phyloP scores from a whole-genome alignment of 2,797 vertebrate species.

The Apodemus agrarius region DNA sequence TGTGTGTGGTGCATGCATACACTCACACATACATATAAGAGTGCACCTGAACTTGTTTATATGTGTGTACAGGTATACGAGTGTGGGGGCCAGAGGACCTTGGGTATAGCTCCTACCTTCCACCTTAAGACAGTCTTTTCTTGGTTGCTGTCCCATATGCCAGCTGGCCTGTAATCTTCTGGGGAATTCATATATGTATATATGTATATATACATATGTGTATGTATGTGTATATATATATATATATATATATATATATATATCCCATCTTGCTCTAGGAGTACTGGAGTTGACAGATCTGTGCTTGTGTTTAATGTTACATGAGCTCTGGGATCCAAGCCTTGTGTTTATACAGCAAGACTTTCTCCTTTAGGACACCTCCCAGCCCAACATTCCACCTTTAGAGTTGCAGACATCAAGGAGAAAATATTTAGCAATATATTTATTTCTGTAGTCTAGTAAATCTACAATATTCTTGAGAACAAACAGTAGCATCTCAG shows the following conservation, averaged over 20 bases:
- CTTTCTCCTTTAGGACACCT: neutral
- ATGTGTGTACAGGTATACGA: neutral
- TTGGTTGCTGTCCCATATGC: neutral
- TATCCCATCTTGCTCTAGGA: neutral
- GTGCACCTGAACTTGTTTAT: neutral
- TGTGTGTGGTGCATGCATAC: neutral
- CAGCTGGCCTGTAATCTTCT: neutral
- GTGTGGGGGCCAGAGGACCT: neutral
- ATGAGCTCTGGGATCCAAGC: neutral
- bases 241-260: neutral
- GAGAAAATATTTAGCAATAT: constrained; percentile 8
- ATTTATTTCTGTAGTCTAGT: neutral
- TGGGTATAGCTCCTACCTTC: neutral
- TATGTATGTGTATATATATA: no score
- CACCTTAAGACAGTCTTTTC: neutral
- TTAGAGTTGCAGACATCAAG: neutral
- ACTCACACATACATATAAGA: neutral
- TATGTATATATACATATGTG: no score
- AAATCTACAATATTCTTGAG: neutral
- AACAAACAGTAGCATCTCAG: neutral
- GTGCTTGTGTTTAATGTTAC: neutral
- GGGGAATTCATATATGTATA: no score
- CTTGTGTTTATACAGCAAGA: neutral
- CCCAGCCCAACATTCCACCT: neutral
- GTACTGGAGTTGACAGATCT: neutral